A percentile compares a stretch with the other conserved stretches of the same genome.
Conservation (phyloP, 2,888 invertebrate genomes). For the Dynastes hyllus region DNA sequence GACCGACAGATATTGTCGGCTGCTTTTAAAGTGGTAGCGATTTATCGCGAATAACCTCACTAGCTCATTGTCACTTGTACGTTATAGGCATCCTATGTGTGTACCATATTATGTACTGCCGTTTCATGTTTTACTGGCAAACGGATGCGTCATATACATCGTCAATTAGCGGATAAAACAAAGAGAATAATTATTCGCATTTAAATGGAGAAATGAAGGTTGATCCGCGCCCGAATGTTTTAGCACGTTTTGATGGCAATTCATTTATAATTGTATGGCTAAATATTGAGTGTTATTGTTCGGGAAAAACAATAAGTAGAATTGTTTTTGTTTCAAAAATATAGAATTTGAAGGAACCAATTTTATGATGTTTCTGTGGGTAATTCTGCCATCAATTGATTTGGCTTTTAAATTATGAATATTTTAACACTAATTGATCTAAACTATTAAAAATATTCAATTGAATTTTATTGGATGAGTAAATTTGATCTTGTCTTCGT, state of each 20-base stretch:
- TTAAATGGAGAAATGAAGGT: slow-evolving; percentile 34
- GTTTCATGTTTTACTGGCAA: neutral
- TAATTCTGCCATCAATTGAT: too few relatives aligned
- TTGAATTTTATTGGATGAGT: too few relatives aligned
- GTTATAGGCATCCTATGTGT: too few relatives aligned
- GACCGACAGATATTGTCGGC: slow-evolving; percentile 17
- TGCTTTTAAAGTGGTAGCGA: neutral
- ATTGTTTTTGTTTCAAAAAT: neutral
- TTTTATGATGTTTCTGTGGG: too few relatives aligned
- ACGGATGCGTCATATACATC: slow-evolving; percentile 7
- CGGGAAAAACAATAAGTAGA: neutral
- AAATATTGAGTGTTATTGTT: neutral
- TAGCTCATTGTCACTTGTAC: slow-evolving; percentile 6
- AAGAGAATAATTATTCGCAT: slow-evolving; percentile 43
- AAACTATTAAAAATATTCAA: too few relatives aligned
- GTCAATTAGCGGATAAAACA: slow-evolving; percentile 24
- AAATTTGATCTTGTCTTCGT: too few relatives aligned
- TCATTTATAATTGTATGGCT: neutral
- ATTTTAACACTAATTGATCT: too few relatives aligned
- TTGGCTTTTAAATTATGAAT: too few relatives aligned
- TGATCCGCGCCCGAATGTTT: slow-evolving; percentile 14
- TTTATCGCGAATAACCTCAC: slow-evolving; percentile 10
- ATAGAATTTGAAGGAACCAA: too few relatives aligned
- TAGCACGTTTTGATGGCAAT: slow-evolving; percentile 1
- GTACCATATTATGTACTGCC: too few relatives aligned